Evolutionary conservation across 2,113 vertebrate genomes (phyloP).

Genomic region (Ptilorrhoa leucosticta): DNA sequence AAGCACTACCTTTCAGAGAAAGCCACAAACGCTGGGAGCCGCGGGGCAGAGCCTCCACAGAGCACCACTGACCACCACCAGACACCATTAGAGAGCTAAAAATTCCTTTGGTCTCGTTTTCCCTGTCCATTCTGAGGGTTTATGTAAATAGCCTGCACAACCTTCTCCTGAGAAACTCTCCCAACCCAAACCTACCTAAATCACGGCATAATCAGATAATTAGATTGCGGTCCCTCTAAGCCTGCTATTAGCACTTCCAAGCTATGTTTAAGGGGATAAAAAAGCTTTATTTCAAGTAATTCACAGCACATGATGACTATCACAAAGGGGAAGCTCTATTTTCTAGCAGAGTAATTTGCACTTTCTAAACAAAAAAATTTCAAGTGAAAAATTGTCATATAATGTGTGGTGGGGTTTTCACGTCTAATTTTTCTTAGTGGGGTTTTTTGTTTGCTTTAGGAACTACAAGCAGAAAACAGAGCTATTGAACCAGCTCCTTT

Average conservation of each 20-base stretch:
- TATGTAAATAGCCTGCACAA: background rate
- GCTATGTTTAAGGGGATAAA: background rate
- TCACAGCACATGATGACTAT: background rate
- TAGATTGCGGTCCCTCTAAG: background rate
- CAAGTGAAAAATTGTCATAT: background rate
- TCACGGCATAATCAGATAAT: background rate
- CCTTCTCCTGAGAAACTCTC: slow-evolving; percentile 32
- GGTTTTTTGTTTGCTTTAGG: background rate
- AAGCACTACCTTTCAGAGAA: background rate
- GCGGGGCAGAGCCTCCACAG: background rate
- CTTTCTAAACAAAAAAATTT: background rate
- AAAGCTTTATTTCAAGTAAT: background rate
- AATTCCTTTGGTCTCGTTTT: background rate
- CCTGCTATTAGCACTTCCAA: background rate
- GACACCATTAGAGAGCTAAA: background rate
- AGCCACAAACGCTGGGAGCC: background rate
- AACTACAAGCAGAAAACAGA: background rate
- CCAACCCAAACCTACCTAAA: background rate
- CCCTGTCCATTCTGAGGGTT: background rate
- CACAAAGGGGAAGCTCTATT: background rate
- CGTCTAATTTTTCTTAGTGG: background rate
- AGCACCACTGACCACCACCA: background rate
- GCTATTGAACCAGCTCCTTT: background rate
- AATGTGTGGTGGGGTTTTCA: background rate
- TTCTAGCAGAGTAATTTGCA: background rate